Conservation (phyloP, 2,113 vertebrate genomes). For the Epinephelus cyanopodus region DNA sequence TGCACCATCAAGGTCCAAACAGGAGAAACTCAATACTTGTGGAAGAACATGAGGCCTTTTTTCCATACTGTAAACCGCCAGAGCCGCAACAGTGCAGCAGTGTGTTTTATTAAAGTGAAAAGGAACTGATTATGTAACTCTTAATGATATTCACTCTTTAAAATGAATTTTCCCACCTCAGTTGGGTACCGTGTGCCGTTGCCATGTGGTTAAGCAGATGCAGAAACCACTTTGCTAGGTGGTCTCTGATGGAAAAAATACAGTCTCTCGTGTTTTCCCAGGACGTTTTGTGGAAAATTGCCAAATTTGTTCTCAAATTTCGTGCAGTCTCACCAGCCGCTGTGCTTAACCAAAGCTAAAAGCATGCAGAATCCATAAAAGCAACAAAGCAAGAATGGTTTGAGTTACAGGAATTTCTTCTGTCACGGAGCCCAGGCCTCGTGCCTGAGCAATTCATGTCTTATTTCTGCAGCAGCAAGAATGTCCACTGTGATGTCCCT, state of each 20-base stretch:
- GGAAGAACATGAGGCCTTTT: neutral
- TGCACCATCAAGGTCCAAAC: neutral
- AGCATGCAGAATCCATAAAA: neutral
- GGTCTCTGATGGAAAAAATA: neutral
- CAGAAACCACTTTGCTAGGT: neutral
- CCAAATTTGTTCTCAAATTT: neutral
- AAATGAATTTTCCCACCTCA: neutral
- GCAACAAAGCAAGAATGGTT: slow-evolving; percentile 7
- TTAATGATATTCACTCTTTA: neutral
- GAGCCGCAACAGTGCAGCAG: neutral
- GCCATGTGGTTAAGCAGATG: too few species aligned
- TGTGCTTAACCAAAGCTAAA: neutral
- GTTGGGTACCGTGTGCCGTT: neutral
- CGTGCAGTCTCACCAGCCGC: neutral
- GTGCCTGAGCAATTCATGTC: slow-evolving; percentile 19
- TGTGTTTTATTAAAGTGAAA: neutral
- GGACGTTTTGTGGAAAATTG: neutral
- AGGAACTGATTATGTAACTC: neutral
- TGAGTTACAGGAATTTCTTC: slow-evolving; percentile 17
- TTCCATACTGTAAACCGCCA: neutral
- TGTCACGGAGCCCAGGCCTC: slow-evolving; percentile 1
- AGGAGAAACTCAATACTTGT: neutral
- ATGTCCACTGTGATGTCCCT: neutral
- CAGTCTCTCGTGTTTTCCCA: neutral
- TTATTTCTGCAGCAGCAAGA: slow-evolving; percentile 13